These are phyloP conservation scores for Vanessa atalanta DNA, from an alignment of 1,140 invertebrate species.

Conservation along the genomic window DNA sequence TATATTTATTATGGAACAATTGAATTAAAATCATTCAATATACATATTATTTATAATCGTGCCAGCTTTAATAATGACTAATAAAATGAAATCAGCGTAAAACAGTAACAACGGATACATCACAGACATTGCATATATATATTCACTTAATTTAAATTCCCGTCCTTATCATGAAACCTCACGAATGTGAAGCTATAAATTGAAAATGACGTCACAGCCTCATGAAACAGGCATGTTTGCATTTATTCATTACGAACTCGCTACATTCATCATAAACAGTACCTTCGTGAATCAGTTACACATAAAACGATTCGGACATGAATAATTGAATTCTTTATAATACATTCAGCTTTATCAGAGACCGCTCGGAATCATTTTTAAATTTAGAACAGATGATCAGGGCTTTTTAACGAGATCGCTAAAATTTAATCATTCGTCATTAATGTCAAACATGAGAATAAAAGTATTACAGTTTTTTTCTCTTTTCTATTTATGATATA, in stretches of 20 bases:
- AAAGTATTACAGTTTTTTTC: too few species aligned
- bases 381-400: background rate
- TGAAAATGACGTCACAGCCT: conserved; percentile 32
- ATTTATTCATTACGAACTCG: conserved; percentile 21
- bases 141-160: conserved; percentile 1
- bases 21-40: too few species aligned
- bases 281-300: conserved; percentile 1
- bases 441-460: background rate
- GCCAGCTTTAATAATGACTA: too few species aligned
- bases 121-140: background rate
- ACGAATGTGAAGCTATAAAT: conserved; percentile 32
- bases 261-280: conserved; percentile 1
- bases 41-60: too few species aligned
- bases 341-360: background rate
- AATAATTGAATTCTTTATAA: conserved; percentile 14
- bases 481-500: too few species aligned
- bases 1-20: too few species aligned
- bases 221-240: conserved; percentile 30
- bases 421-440: background rate
- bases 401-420: background rate
- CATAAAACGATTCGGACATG: background rate
- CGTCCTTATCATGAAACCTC: conserved; percentile 33
- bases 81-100: too few species aligned
- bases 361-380: background rate
- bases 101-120: background rate